Evolutionary conservation across 2,888 invertebrate species (phyloP).

Genomic region (Sipha maydis): DNA sequence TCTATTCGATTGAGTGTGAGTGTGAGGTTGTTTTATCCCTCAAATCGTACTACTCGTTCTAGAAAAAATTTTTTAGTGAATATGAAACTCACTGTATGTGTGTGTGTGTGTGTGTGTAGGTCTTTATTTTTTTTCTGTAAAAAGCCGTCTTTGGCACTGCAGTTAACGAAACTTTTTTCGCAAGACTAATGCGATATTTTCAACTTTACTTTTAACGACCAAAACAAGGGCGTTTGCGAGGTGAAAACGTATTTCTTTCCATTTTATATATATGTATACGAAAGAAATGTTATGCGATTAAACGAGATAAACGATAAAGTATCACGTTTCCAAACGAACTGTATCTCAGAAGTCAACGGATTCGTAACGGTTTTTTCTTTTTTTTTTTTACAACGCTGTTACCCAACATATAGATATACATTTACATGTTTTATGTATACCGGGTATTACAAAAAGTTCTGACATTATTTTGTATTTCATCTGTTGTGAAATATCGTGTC

Average conservation of each 20-base stretch:
- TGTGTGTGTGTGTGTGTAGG: neutral
- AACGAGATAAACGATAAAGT: neutral
- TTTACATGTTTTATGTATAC: no score
- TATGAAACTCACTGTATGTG: neutral
- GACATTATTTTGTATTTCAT: no score
- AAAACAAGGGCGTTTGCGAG: neutral
- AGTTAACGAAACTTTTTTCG: neutral
- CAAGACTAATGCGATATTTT: neutral
- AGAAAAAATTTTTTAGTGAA: neutral
- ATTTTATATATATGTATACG: neutral
- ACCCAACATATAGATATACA: no score
- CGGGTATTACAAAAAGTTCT: no score
- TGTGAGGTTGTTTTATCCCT: no score
- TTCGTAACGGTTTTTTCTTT: neutral
- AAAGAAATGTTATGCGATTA: neutral
- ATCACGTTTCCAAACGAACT: neutral
- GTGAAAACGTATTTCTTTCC: neutral
- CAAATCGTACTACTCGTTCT: no score
- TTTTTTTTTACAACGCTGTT: neutral
- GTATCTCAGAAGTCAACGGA: neutral
- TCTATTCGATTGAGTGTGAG: no score
- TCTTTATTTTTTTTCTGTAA: neutral
- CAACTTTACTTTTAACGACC: conserved; percentile 2
- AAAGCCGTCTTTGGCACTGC: neutral
- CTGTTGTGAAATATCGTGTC: no score